Evolutionary conservation across 2,797 vertebrate genomes (phyloP), one percentile per base, ranked within the genome.

Genomic region (Mormyrops attenuatus): DNA sequence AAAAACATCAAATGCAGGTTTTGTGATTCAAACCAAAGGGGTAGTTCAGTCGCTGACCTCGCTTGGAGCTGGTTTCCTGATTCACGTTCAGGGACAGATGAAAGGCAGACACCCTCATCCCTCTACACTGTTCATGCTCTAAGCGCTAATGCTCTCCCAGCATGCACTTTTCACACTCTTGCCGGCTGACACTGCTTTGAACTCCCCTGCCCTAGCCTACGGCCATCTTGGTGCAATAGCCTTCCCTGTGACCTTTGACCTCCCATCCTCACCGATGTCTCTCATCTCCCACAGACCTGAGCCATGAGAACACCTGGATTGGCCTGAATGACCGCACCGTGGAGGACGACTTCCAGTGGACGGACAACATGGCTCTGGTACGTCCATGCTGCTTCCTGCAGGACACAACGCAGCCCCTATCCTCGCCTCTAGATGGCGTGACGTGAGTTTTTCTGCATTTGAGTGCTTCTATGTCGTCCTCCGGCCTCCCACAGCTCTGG

Each of bases 341-440:
- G 92, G 98, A 99, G 92, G 96, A 98, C 47, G 98, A 99, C 90
- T 99, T 99, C 94, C 98, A 99, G 92, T 99, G 98, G 98, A 99
- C 98, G 0, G 98, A 99, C 94, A 98, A 97, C 93, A 98, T 97
- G 0, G 97, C 94, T 87, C 92, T 99, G 97, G 98, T 98, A 92
- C 96, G 97, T 69, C 22, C n/a, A 2, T 26, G 0, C 57, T 22
- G 52, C 38, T 17, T 77, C 34, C 17, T 7, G 73, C 17, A 20
- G 15, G 34, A 41, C 1, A 7, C 34, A 0, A 17, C 17, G 5
- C 73, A n/a, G 73, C 5, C 38, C 34, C 20, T 20, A 3, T n/a
- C 15, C 73, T n/a, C 17, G 13, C 66, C 66, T 38, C 66, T 73
- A 73, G 11, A 73, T 73, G 30, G 30, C 3, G 66, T 15, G 26